Conservation (phyloP, 1,140 invertebrate species). For the Cherax destructor region DNA sequence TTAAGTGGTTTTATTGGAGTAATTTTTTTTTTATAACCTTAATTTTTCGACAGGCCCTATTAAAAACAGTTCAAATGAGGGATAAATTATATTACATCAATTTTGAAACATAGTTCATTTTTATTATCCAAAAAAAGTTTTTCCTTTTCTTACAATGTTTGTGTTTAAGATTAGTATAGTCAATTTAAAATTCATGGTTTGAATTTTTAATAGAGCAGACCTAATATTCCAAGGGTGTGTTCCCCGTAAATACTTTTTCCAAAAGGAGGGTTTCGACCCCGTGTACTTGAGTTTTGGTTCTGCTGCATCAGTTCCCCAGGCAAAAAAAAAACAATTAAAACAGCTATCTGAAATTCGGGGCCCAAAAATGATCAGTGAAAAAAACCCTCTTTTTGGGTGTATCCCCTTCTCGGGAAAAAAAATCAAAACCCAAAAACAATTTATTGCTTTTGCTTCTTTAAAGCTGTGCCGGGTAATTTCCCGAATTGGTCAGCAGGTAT, state of each 20-base stretch:
- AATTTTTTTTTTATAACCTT: not conserved
- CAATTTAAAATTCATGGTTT: not conserved
- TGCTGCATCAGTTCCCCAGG: too few relatives aligned
- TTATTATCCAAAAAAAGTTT: not conserved
- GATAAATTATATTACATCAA: too few relatives aligned
- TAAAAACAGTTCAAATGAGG: not conserved
- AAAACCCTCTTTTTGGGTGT: too few relatives aligned
- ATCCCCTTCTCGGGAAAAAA: too few relatives aligned
- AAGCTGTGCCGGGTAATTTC: too few relatives aligned
- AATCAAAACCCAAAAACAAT: too few relatives aligned
- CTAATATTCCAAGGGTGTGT: not conserved
- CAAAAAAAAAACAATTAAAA: too few relatives aligned
- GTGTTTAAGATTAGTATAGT: not conserved
- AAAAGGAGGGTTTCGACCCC: not conserved
- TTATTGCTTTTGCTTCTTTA: too few relatives aligned
- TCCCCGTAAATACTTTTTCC: not conserved
- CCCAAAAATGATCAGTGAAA: too few relatives aligned
- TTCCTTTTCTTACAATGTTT: not conserved
- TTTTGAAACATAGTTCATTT: too few relatives aligned
- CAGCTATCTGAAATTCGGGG: too few relatives aligned
- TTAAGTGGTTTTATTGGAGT: not conserved
- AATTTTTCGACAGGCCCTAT: not conserved
- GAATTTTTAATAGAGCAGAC: not conserved
- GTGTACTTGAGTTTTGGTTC: not conserved
- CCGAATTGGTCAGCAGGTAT: too few relatives aligned